Percentiles rank a stretch among this genome's conserved stretches.
Conservation (phyloP, 2,888 invertebrate genomes). For the Ophraella communa region DNA sequence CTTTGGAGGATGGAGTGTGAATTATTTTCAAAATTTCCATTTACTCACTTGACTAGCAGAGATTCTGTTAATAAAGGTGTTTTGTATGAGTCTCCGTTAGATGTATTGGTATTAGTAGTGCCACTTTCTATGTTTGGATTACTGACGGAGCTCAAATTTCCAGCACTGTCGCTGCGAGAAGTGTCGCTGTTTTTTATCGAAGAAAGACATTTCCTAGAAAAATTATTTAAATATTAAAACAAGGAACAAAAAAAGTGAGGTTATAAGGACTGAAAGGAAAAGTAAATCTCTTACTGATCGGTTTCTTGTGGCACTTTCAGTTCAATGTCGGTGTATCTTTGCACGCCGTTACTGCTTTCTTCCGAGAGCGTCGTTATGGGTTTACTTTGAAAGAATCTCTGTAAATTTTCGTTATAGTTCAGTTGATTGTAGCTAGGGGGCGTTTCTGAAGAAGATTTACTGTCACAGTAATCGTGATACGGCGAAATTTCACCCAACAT, state of each 20-base stretch:
- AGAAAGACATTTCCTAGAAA: constrained; percentile 59
- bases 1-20: too few species aligned
- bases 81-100: constrained; percentile 57
- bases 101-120: constrained; percentile 61
- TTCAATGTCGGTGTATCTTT: constrained; percentile 58
- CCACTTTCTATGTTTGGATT: constrained; percentile 65
- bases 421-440: constrained; percentile 84
- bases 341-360: constrained; percentile 58
- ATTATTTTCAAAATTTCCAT: neutral
- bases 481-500: constrained; percentile 87
- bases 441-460: constrained; percentile 80
- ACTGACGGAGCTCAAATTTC: constrained; percentile 67
- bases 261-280: too few species aligned
- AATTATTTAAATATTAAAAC: neutral
- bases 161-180: constrained; percentile 67
- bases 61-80: constrained; percentile 67
- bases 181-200: constrained; percentile 64
- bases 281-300: constrained; percentile 55
- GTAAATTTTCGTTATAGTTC: constrained; percentile 80
- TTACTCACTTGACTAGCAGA: constrained; percentile 62
- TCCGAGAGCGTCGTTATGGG: constrained; percentile 67
- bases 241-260: neutral
- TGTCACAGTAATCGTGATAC: constrained; percentile 79
- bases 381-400: constrained; percentile 71
- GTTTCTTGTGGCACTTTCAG: constrained; percentile 51